These are phyloP conservation scores for Clanis bilineata DNA, from an alignment of 2,888 invertebrate genomes.

Conservation along the genomic window DNA sequence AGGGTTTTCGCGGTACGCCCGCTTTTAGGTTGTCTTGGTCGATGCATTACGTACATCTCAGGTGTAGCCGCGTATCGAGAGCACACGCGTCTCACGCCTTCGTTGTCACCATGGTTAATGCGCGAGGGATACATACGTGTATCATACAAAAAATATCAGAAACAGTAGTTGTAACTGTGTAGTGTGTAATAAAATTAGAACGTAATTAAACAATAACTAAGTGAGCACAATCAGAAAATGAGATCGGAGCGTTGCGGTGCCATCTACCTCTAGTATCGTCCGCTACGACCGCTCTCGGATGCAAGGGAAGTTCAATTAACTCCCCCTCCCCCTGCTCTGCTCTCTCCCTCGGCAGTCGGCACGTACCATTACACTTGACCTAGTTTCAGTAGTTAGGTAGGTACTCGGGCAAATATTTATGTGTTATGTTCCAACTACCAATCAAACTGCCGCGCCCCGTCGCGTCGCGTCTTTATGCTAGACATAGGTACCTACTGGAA, in stretches of 20 bases:
- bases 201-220: too few relatives aligned
- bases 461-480: too few relatives aligned
- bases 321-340: neutral
- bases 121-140: too few relatives aligned
- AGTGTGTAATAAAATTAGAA: too few relatives aligned
- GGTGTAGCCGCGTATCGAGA: neutral
- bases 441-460: neutral
- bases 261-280: neutral
- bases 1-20: neutral
- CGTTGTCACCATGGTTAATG: neutral
- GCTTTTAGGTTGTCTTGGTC: neutral
- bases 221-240: too few relatives aligned
- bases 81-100: neutral
- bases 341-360: neutral
- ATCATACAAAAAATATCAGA: too few relatives aligned
- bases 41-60: too few relatives aligned
- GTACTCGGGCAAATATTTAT: neutral
- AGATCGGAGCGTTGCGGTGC: neutral
- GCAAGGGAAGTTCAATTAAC: slow-evolving; percentile 2
- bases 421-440: neutral
- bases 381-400: neutral
- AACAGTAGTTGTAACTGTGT: too few relatives aligned
- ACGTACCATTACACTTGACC: slow-evolving; percentile 2
- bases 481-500: too few relatives aligned
- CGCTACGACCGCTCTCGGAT: neutral